phyloP scores from a whole-genome alignment of 2,113 vertebrate species.

The Elanoides forficatus region DNA sequence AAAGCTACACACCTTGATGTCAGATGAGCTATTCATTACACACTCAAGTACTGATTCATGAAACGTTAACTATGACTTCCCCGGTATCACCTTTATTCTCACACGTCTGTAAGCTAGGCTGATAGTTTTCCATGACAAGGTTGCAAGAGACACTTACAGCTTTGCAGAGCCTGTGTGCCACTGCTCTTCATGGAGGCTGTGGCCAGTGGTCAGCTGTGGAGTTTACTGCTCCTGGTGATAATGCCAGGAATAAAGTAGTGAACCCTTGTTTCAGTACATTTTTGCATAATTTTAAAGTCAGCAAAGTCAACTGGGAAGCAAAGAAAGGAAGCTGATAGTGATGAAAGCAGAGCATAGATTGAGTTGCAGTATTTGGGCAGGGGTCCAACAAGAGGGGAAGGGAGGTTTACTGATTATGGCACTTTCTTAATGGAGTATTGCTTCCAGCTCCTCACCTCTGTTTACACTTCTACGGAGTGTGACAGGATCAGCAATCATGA shows the following conservation, averaged over 20 bases:
- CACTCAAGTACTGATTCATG: too few relatives aligned
- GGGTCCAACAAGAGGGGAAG: not conserved
- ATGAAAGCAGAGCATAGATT: not conserved
- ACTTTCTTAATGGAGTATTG: not conserved
- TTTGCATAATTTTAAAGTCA: not conserved
- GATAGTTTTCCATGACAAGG: not conserved
- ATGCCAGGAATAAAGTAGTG: not conserved
- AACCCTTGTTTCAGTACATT: not conserved
- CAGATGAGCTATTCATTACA: not conserved
- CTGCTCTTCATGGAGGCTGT: not conserved
- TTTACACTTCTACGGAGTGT: not conserved
- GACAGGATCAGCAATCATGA: not conserved
- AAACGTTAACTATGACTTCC: not conserved
- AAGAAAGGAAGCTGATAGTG: not conserved
- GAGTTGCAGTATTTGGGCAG: not conserved
- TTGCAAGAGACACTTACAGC: not conserved
- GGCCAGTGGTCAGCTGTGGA: not conserved
- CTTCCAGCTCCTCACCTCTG: constrained; percentile 1
- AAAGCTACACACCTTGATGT: not conserved
- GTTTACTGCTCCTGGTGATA: not conserved
- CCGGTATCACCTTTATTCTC: not conserved
- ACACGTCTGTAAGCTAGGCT: not conserved
- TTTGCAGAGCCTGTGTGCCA: not conserved
- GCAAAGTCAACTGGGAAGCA: not conserved
- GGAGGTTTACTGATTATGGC: not conserved